Conservation (phyloP, 2,888 invertebrate species). For the Brachyopa scutellaris region DNA sequence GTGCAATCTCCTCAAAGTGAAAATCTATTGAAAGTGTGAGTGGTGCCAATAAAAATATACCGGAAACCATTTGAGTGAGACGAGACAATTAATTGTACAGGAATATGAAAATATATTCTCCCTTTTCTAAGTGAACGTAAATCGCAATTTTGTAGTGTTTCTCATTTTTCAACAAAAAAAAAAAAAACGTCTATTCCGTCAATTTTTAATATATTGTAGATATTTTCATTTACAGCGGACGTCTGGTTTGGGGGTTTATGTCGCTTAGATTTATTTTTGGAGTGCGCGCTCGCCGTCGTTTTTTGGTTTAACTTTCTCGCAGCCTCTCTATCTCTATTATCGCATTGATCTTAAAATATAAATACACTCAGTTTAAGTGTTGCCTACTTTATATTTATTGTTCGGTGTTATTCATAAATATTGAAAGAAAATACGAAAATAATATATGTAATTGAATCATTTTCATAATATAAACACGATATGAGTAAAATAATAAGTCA, state of each 20-base stretch:
- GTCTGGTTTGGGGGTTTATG: conserved; percentile 19
- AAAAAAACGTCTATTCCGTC: too few species aligned
- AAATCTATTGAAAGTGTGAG: not conserved
- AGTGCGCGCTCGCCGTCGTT: conserved; percentile 39
- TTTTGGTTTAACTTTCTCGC: conserved; percentile 12
- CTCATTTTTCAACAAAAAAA: too few species aligned
- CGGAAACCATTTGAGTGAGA: conserved; percentile 26
- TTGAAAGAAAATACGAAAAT: too few species aligned
- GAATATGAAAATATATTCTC: not conserved
- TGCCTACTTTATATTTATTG: conserved; percentile 24
- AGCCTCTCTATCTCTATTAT: conserved; percentile 2
- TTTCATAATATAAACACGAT: too few species aligned
- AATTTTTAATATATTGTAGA: too few species aligned
- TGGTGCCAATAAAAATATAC: not conserved
- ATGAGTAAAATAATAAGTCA: too few species aligned
- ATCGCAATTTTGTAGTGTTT: conserved; percentile 21
- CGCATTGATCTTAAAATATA: conserved; percentile 58
- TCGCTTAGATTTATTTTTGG: conserved; percentile 71
- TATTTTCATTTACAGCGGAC: conserved; percentile 16
- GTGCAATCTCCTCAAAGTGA: not conserved
- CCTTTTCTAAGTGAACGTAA: not conserved
- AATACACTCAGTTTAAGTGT: conserved; percentile 35
- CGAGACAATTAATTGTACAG: not conserved
- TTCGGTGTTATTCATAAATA: too few species aligned
- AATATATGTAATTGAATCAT: too few species aligned